Conservation (phyloP, 2,797 vertebrate species). For the Diceros bicornis region DNA sequence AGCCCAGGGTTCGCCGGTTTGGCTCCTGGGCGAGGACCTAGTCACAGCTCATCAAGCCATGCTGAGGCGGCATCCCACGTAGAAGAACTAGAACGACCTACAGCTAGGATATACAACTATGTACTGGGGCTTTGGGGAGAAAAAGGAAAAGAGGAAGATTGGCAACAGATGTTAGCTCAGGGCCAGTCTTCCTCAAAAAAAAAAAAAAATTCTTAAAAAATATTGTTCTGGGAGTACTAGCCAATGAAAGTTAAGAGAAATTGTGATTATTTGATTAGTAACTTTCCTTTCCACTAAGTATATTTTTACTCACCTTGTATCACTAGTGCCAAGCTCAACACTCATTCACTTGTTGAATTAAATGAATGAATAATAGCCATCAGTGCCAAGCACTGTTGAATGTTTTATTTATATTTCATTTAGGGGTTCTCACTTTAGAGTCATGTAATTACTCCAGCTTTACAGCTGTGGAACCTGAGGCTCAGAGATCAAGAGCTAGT, state of each 20-base stretch:
- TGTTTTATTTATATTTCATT: constrained; percentile 59
- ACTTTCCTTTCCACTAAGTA: neutral
- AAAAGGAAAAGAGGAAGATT: too few relatives aligned
- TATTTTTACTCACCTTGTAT: constrained; percentile 29
- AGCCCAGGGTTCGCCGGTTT: too few relatives aligned
- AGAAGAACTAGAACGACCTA: too few relatives aligned
- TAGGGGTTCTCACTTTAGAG: constrained; percentile 10
- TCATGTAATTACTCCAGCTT: constrained; percentile 1
- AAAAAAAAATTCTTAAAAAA: neutral
- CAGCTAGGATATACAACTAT: too few relatives aligned
- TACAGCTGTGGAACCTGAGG: neutral
- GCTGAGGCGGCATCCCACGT: too few relatives aligned
- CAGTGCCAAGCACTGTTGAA: constrained; percentile 28
- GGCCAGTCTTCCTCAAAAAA: too few relatives aligned
- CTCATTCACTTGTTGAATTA: constrained; percentile 42
- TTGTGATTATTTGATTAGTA: constrained; percentile 64
- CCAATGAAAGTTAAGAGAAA: constrained; percentile 31
- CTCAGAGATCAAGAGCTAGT: constrained; percentile 12
- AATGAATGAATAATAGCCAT: constrained; percentile 50
- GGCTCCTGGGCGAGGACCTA: too few relatives aligned
- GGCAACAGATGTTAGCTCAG: too few relatives aligned
- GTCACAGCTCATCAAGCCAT: too few relatives aligned
- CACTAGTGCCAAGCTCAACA: neutral
- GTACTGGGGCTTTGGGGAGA: too few relatives aligned
- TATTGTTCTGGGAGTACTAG: neutral